Evolutionary conservation across 2,888 invertebrate genomes (phyloP), one percentile per base, ranked within the genome.

Genomic region (Diaphora mendica): DNA sequence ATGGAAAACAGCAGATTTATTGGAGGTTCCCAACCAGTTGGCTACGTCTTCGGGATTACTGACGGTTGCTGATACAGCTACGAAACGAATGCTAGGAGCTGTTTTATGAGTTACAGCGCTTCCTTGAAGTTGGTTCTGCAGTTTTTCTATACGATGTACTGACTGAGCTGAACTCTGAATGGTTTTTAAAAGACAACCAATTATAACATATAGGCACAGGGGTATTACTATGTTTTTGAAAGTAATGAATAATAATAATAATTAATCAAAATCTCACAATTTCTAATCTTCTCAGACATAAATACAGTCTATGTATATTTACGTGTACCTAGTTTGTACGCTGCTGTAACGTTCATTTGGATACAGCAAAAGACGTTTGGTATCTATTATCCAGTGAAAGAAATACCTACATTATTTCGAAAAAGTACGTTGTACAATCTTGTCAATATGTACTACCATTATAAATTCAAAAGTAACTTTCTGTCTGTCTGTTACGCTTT

Each of bases 61-160:
- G 76, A 98, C 96, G 0, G 98, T 98, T 3, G 98, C 98, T 0
- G 98, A 98, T 0, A 97, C 97, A 0, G 98, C 98, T 13, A 98
- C 91, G 88, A 98, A 97, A 85, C 98, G 90, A 48, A 97, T 95
- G 69, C 89, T 87, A 33, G 93, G 93, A 0, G 89, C 81, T 0
- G 79, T 76, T 20, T 80, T 84, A 26, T 72, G 77, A 0, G 77
- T 72, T 15, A 70, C 66, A 26, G 79, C 78, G 35, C 78, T 77
- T 3, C 87, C 89, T 75, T 89, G 86, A 30, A 90, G 89, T 75
- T 92, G 89, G 30, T 87, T 88, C 72, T 93, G 90, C 0, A 94
- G 85, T 76, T 90, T 86, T 72, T 94, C 93, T 79, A 94, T 92
- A 23, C 94, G 93, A 72, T 94, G 88, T 0, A 88, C 89, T 23